phyloP scores from a whole-genome alignment of 2,797 vertebrate genomes.

The Craterocephalus amniculus region DNA sequence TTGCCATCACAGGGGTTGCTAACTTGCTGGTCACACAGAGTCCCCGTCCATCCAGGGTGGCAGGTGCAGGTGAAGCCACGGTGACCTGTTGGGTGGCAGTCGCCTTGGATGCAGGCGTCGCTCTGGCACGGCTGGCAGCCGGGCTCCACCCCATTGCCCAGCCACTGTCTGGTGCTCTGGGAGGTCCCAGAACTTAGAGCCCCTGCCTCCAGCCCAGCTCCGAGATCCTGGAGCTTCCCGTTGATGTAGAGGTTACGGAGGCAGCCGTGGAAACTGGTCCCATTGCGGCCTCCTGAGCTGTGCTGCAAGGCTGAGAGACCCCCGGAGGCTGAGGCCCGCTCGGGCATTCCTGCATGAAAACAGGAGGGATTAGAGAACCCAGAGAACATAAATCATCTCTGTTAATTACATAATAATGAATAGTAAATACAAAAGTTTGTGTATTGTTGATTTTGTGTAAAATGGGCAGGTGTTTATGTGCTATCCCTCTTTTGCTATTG shows the following conservation, averaged over 20 bases:
- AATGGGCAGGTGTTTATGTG: background rate
- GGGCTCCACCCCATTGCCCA: slow-evolving; percentile 91
- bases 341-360: slow-evolving; percentile 89
- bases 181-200: slow-evolving; percentile 80
- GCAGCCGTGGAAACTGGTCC: slow-evolving; percentile 95
- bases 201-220: slow-evolving; percentile 85
- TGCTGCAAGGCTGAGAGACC: slow-evolving; percentile 89
- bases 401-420: background rate
- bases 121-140: slow-evolving; percentile 96
- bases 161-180: slow-evolving; percentile 86
- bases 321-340: slow-evolving; percentile 78
- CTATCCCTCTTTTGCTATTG: background rate
- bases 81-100: slow-evolving; percentile 89
- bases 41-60: slow-evolving; percentile 92
- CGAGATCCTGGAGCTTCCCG: slow-evolving; percentile 93
- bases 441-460: background rate
- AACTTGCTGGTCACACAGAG: slow-evolving; percentile 91
- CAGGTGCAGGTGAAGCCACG: slow-evolving; percentile 94
- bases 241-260: slow-evolving; percentile 95
- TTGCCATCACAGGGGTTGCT: slow-evolving; percentile 96
- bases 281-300: slow-evolving; percentile 86
- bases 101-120: slow-evolving; percentile 90
- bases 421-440: background rate
- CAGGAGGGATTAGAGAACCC: background rate
- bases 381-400: background rate